These are phyloP conservation scores for Puntigrus tetrazona DNA, from an alignment of 2,113 vertebrate genomes.

Conservation along the genomic window DNA sequence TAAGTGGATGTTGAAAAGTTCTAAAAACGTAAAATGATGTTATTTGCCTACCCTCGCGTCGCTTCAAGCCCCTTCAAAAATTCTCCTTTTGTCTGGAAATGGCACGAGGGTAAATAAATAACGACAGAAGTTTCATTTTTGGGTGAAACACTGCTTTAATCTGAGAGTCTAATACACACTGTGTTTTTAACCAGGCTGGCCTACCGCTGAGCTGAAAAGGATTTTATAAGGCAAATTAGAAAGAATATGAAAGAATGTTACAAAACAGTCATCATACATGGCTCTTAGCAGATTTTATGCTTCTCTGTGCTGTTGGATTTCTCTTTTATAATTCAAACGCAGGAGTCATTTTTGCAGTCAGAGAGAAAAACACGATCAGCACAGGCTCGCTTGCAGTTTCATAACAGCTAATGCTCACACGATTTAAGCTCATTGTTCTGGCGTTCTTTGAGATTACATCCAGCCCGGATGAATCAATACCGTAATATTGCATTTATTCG, in stretches of 20 bases:
- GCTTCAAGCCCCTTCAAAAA: neutral
- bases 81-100: neutral
- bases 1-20: conserved; percentile 3
- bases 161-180: neutral
- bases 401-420: conserved; percentile 17
- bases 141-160: neutral
- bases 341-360: neutral
- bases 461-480: conserved; percentile 46
- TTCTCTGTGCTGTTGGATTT: conserved; percentile 1
- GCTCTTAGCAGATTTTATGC: conserved; percentile 5
- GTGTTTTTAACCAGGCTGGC: conserved; percentile 6
- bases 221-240: neutral
- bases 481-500: conserved; percentile 61
- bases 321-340: conserved; percentile 7
- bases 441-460: conserved; percentile 27
- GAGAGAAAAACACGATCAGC: conserved; percentile 12
- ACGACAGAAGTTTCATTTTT: neutral
- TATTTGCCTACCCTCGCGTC: neutral
- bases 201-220: conserved; percentile 1
- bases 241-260: neutral
- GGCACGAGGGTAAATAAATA: neutral
- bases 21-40: neutral
- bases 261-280: neutral
- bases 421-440: conserved; percentile 20
- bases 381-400: conserved; percentile 9